Percentiles rank a stretch among this genome's conserved stretches.
phyloP scores from a whole-genome alignment of 2,888 invertebrate genomes.

The Podabrus alpinus region DNA sequence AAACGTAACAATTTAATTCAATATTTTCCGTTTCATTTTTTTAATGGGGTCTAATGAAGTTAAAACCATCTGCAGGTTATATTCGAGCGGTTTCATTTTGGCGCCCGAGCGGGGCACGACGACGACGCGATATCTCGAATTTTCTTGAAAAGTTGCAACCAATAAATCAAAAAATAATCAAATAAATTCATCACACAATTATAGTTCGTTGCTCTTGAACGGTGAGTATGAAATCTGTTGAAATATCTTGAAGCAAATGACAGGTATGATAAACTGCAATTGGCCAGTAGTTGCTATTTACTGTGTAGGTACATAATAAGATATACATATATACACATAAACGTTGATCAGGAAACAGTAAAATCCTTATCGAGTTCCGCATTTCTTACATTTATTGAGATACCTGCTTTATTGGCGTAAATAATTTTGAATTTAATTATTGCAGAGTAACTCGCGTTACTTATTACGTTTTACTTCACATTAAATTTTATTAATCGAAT shows the following conservation, averaged over 20 bases:
- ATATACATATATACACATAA: background rate
- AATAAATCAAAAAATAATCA: background rate
- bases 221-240: slow-evolving; percentile 37
- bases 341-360: background rate
- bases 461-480: background rate
- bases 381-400: background rate
- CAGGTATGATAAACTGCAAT: slow-evolving; percentile 33
- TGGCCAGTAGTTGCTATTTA: slow-evolving; percentile 23
- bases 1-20: background rate
- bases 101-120: background rate
- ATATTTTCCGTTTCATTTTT: background rate
- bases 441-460: background rate
- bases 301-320: slow-evolving; percentile 24
- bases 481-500: background rate
- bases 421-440: background rate
- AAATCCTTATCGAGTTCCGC: background rate
- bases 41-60: background rate
- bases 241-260: slow-evolving; percentile 33
- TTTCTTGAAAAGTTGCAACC: background rate
- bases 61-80: background rate
- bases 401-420: background rate
- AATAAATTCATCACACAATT: slow-evolving; percentile 4
- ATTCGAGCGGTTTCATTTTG: background rate
- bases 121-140: background rate
- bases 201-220: slow-evolving; percentile 33